Evolutionary conservation across 2,797 vertebrate genomes (phyloP).

Genomic region (Synaphobranchus kaupii): DNA sequence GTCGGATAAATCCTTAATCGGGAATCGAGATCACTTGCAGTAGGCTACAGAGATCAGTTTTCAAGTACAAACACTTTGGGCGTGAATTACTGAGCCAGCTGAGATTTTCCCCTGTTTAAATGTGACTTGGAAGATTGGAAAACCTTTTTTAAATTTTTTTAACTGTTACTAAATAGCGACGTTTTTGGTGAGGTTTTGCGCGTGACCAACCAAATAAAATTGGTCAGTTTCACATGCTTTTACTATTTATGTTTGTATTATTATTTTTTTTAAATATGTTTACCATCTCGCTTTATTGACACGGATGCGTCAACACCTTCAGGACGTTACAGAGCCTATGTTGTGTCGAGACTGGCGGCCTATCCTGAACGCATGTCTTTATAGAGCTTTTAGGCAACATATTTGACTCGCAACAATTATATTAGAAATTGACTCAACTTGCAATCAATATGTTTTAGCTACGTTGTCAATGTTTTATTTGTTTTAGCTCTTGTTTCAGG

Average conservation of each 20-base stretch:
- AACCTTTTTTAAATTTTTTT: background rate
- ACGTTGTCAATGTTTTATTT: background rate
- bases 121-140: background rate
- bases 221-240: background rate
- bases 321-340: background rate
- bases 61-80: background rate
- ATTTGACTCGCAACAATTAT: background rate
- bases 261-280: background rate
- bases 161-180: background rate
- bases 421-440: background rate
- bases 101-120: background rate
- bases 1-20: background rate
- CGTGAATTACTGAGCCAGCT: background rate
- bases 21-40: background rate
- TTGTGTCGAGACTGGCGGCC: background rate
- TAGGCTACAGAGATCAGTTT: background rate
- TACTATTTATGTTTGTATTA: background rate
- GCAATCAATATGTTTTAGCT: background rate
- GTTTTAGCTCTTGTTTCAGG: background rate
- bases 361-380: background rate
- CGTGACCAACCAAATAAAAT: background rate
- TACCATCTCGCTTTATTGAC: background rate
- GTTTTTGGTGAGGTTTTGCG: background rate
- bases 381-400: background rate
- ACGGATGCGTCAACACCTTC: background rate